Evolutionary conservation across 2,888 invertebrate genomes (phyloP), one percentile per base, ranked within the genome.

Genomic region (Physocephala rufipes): DNA sequence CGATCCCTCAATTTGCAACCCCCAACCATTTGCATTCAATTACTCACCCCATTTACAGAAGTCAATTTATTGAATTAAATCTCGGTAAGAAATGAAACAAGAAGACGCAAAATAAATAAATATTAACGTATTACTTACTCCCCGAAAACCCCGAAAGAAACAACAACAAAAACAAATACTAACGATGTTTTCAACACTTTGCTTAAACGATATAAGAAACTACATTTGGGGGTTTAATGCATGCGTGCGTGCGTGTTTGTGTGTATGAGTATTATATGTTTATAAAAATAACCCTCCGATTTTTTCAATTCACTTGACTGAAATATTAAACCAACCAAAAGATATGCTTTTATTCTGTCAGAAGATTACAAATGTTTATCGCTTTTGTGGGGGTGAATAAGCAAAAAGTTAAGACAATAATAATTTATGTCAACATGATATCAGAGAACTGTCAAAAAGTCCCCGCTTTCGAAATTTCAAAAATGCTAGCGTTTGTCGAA

Each of bases 51-150:
- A 36, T 26, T 43, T 43, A 45, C 67, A 67, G 67, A 67, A 67
- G 61, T 68, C 68, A 68, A 68, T 68, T 68, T 68, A 68, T 30
- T 21, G 62, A 28, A 67, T 68, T 62, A 62, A 68, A 62, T 68
- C 62, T 30, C 61, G 36, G 19, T 51, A 45, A 61, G 62, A 15
- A 19, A 61, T n/a, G 5, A 49, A 45, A 61, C 61, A 62, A 36
- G 61, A 58, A 59, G 47, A 36, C 36, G 36, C 36, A 36, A 36
- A 36, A 36, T 36, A 36, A 36, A 36, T 36, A 36, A 36, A 49
- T 26, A 7, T n/a, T 3, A 45, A 43, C 24, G 43, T 45, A 4
- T 45, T 43, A 63, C 63, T 12, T 21, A 24, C 47, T 21, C 21
- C 7, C 21, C 4, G 13, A 15, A 24, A 28, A 58, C 43, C 21